These are phyloP conservation scores for Rhaphigaster nebulosa DNA, from an alignment of 2,888 invertebrate genomes.

Conservation along the genomic window DNA sequence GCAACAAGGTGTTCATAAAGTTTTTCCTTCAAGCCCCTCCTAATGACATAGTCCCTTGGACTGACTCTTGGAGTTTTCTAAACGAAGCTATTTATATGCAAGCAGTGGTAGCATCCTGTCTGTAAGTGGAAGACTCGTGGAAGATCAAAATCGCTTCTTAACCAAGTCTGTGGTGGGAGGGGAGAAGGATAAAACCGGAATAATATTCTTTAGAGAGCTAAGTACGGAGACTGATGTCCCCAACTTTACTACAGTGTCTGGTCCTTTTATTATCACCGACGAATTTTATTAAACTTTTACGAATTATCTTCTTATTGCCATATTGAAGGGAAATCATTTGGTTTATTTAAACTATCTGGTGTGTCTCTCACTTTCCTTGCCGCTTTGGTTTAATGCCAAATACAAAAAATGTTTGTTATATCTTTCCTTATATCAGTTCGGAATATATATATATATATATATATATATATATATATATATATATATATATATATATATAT, in stretches of 20 bases:
- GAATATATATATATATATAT: too few relatives aligned
- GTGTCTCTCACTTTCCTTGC: too few relatives aligned
- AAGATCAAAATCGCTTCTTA: slow-evolving; percentile 20
- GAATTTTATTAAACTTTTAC: neutral
- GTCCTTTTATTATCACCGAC: neutral
- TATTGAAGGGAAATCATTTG: too few relatives aligned
- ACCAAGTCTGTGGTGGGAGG: neutral
- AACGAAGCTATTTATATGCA: slow-evolving; percentile 41
- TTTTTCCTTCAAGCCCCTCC: neutral
- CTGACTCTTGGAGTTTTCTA: neutral
- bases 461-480: too few relatives aligned
- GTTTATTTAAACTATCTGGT: too few relatives aligned
- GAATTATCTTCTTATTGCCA: neutral
- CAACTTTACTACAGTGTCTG: neutral
- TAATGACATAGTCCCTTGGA: neutral
- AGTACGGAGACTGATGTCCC: neutral
- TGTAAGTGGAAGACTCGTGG: neutral
- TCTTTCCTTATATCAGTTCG: too few relatives aligned
- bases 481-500: too few relatives aligned
- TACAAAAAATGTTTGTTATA: too few relatives aligned
- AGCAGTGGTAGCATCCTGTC: slow-evolving; percentile 16
- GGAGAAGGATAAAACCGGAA: neutral
- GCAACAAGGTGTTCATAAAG: slow-evolving; percentile 37
- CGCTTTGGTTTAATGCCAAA: too few relatives aligned
- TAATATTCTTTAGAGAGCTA: slow-evolving; percentile 3